Conservation (phyloP, 2,797 vertebrate genomes). For the Arrhamphus sclerolepis region DNA sequence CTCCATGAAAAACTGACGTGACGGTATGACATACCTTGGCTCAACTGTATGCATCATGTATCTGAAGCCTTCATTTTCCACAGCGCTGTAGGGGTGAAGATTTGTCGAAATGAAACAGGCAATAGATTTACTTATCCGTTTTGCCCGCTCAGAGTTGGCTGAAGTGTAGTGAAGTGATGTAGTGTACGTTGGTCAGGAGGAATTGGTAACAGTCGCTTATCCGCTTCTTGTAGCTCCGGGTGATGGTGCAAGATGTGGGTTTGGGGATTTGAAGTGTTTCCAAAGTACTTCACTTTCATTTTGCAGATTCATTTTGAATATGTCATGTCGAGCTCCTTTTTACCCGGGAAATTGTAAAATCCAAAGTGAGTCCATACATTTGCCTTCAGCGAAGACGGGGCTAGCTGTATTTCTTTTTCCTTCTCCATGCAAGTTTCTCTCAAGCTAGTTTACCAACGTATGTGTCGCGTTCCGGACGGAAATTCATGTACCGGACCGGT, state of each 20-base stretch:
- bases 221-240: not conserved
- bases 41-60: not conserved
- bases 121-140: conserved; percentile 1
- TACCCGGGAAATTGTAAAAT: not conserved
- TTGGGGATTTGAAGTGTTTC: not conserved
- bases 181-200: not conserved
- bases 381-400: not conserved
- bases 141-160: not conserved
- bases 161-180: not conserved
- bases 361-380: not conserved
- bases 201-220: not conserved
- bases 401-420: not conserved
- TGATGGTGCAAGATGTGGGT: not conserved
- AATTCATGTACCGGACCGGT: too few species aligned
- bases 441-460: not conserved
- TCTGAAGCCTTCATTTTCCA: not conserved
- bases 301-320: not conserved
- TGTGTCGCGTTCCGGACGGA: too few species aligned
- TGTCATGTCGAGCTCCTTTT: not conserved
- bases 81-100: not conserved
- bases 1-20: not conserved
- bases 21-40: not conserved
- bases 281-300: not conserved
- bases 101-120: not conserved
- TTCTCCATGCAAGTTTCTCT: not conserved